phyloP scores from a whole-genome alignment of 1,140 invertebrate genomes.

The Brachionus calyciflorus region DNA sequence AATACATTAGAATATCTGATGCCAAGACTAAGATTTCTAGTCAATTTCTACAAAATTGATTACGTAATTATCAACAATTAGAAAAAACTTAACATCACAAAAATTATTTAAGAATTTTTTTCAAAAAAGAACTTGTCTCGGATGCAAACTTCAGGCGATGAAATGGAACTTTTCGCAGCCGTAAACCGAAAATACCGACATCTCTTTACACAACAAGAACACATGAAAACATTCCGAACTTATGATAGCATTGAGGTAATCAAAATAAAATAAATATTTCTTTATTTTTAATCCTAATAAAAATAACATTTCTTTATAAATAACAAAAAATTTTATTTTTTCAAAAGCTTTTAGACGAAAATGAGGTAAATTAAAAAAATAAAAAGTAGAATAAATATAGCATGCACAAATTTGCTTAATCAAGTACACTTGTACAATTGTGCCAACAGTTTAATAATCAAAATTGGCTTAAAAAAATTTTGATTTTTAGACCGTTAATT shows the following conservation, averaged over 20 bases:
- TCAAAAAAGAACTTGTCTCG: conserved; percentile 54
- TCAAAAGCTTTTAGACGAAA: no score
- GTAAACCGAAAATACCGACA: conserved; percentile 56
- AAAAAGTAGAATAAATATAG: no score
- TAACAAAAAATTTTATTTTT: no score
- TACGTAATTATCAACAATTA: conserved; percentile 52
- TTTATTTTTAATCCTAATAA: no score
- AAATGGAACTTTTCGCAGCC: conserved; percentile 60
- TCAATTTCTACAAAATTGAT: conserved; percentile 57
- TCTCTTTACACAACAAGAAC: conserved; percentile 57
- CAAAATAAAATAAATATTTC: not conserved
- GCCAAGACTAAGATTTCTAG: conserved; percentile 54
- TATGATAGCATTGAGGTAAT: conserved; percentile 57
- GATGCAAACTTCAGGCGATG: conserved; percentile 56
- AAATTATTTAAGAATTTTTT: conserved; percentile 6
- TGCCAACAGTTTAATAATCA: no score
- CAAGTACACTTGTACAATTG: no score
- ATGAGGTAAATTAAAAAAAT: no score
- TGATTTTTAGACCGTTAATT: no score
- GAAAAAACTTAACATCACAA: not conserved
- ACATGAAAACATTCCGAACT: conserved; percentile 55
- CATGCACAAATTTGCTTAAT: no score
- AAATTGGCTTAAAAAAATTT: no score
- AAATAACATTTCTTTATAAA: no score
- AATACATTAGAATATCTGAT: conserved; percentile 53